These are phyloP conservation scores for Ips typographus DNA, from an alignment of 1,140 invertebrate species.

Conservation along the genomic window DNA sequence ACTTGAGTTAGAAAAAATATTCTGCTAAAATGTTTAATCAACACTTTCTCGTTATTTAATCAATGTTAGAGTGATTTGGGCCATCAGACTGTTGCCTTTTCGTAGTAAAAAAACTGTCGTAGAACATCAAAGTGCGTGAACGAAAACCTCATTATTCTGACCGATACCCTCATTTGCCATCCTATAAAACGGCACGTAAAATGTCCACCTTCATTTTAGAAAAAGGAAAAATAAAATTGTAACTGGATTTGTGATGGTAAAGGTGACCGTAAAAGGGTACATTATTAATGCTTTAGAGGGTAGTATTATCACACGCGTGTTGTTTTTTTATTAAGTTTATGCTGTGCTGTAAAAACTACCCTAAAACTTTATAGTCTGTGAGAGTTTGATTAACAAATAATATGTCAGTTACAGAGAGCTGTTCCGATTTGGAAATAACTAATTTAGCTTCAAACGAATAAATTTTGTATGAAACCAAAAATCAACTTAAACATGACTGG, in stretches of 20 bases:
- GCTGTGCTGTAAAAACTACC: too few relatives aligned
- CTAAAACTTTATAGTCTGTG: too few relatives aligned
- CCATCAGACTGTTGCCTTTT: too few relatives aligned
- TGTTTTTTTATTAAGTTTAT: too few relatives aligned
- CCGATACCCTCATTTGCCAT: slow-evolving; percentile 32
- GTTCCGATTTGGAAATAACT: too few relatives aligned
- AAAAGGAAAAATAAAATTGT: slow-evolving; percentile 28
- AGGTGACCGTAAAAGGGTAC: slow-evolving; percentile 6
- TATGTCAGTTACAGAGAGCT: too few relatives aligned
- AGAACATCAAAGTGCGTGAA: slow-evolving; percentile 28
- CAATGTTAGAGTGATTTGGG: too few relatives aligned
- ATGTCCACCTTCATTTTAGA: slow-evolving; percentile 24
- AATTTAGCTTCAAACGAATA: background rate
- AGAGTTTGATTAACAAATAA: too few relatives aligned
- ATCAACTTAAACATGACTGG: background rate
- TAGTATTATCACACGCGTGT: too few relatives aligned
- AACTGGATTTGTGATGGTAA: slow-evolving; percentile 15
- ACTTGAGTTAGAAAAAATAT: too few relatives aligned
- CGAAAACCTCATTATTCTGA: slow-evolving; percentile 34
- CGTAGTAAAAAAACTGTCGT: background rate
- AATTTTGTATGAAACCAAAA: slow-evolving; percentile 1
- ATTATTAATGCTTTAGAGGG: slow-evolving; percentile 3
- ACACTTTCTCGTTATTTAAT: too few relatives aligned
- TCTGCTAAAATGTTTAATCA: too few relatives aligned
- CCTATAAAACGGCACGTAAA: slow-evolving; percentile 31